phyloP scores from a whole-genome alignment of 2,113 vertebrate species.

The Takifugu bimaculatus region DNA sequence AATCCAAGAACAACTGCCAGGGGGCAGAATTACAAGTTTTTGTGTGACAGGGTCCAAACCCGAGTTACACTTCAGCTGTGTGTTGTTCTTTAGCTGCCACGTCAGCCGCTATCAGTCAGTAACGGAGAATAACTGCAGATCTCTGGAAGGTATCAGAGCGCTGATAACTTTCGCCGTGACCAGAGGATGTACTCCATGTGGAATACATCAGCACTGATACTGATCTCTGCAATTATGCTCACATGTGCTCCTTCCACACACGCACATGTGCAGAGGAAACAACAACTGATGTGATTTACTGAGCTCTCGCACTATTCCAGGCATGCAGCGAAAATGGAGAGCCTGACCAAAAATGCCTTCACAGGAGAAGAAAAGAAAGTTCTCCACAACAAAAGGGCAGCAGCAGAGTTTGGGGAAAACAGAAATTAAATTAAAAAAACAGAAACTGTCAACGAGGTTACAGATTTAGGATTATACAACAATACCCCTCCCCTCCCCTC shows the following conservation, averaged over 20 bases:
- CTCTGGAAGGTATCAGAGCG: constrained; percentile 14
- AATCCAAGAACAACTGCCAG: too few species aligned
- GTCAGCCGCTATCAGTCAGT: constrained; percentile 17
- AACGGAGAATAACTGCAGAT: constrained; percentile 9
- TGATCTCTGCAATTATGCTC: constrained; percentile 30
- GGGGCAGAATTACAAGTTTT: too few species aligned
- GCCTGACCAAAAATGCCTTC: neutral
- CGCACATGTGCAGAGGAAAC: constrained; percentile 3
- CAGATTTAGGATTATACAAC: constrained; percentile 1
- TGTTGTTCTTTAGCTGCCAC: constrained; percentile 4
- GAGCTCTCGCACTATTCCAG: constrained; percentile 9
- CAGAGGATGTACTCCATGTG: constrained; percentile 24
- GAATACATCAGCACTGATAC: constrained; percentile 28
- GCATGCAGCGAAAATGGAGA: constrained; percentile 7
- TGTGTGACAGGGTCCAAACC: too few species aligned
- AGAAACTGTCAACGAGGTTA: constrained; percentile 2
- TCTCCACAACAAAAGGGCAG: neutral
- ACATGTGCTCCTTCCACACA: constrained; percentile 13
- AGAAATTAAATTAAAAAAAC: too few species aligned
- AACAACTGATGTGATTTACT: neutral
- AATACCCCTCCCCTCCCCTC: too few species aligned
- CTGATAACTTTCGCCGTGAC: constrained; percentile 34
- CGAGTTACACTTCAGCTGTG: neutral
- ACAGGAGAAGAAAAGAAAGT: neutral
- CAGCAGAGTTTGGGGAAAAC: too few species aligned